Conservation (phyloP, 2,888 invertebrate genomes). For the Spisula subtruncata region DNA sequence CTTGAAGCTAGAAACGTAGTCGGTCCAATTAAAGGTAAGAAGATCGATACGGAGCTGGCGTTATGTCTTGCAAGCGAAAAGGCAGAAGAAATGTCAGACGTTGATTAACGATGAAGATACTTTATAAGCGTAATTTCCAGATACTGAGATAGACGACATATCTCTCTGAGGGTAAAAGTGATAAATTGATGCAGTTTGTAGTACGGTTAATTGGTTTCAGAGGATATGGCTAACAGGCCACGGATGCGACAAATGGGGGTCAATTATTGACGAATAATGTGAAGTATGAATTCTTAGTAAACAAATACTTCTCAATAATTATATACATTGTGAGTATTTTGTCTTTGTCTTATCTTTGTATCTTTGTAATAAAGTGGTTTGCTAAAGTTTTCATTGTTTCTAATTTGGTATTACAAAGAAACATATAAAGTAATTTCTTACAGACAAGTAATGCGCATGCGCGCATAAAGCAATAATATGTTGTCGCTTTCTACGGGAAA, state of each 20-base stretch:
- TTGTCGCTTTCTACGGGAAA: too few species aligned
- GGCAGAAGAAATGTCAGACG: neutral
- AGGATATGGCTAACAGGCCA: neutral
- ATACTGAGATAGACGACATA: neutral
- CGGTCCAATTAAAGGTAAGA: neutral
- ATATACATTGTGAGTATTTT: too few species aligned
- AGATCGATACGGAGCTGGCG: neutral
- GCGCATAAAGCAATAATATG: too few species aligned
- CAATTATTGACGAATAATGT: neutral
- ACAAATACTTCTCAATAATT: neutral
- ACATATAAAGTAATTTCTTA: too few species aligned
- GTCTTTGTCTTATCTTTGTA: too few species aligned
- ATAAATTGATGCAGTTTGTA: neutral
- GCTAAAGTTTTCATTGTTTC: too few species aligned
- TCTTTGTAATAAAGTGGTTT: too few species aligned
- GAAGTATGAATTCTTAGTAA: neutral
- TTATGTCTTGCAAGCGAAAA: neutral
- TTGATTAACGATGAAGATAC: neutral
- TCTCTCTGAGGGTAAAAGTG: neutral
- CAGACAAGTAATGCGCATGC: too few species aligned
- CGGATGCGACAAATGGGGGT: neutral
- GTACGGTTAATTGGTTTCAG: neutral
- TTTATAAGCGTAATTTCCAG: neutral
- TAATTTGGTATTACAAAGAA: too few species aligned
- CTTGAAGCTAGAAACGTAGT: conserved; percentile 29